phyloP scores from a whole-genome alignment of 2,888 invertebrate genomes.

The Eupithecia centaureata region DNA sequence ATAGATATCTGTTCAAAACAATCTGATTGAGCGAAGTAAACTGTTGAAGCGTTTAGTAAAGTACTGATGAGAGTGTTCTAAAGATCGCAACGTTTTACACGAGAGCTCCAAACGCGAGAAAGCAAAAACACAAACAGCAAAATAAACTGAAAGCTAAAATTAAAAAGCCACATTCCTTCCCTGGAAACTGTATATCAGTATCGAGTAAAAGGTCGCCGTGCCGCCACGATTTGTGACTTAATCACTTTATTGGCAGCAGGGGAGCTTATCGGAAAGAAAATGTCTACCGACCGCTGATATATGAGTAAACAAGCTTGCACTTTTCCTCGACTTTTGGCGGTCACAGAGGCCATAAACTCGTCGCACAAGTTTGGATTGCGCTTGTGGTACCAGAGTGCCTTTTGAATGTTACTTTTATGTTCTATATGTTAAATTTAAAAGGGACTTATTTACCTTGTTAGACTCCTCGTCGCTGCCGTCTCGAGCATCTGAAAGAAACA shows the following conservation, averaged over 20 bases:
- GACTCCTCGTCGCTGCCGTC: constrained; percentile 68
- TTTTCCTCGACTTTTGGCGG: constrained; percentile 80
- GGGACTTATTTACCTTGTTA: constrained; percentile 69
- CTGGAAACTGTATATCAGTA: constrained; percentile 55
- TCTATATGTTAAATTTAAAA: constrained; percentile 51
- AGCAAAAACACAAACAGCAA: constrained; percentile 12
- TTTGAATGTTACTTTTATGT: constrained; percentile 62
- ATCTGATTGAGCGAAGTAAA: neutral
- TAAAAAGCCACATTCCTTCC: constrained; percentile 39
- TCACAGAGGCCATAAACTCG: constrained; percentile 78
- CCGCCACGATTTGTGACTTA: constrained; percentile 82
- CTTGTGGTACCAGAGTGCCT: constrained; percentile 55
- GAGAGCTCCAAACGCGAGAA: neutral
- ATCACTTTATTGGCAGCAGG: constrained; percentile 84
- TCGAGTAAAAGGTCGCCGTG: constrained; percentile 56
- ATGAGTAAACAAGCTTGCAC: constrained; percentile 82
- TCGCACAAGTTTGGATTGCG: constrained; percentile 75
- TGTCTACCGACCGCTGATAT: constrained; percentile 75
- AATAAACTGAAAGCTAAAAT: constrained; percentile 26
- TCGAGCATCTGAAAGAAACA: constrained; percentile 73
- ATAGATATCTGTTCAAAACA: neutral
- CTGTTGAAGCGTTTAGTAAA: neutral
- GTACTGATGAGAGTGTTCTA: neutral
- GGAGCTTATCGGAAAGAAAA: constrained; percentile 83
- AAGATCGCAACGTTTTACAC: neutral